Evolutionary conservation across 1,140 invertebrate genomes (phyloP).

Genomic region (Drosophila tropicalis): DNA sequence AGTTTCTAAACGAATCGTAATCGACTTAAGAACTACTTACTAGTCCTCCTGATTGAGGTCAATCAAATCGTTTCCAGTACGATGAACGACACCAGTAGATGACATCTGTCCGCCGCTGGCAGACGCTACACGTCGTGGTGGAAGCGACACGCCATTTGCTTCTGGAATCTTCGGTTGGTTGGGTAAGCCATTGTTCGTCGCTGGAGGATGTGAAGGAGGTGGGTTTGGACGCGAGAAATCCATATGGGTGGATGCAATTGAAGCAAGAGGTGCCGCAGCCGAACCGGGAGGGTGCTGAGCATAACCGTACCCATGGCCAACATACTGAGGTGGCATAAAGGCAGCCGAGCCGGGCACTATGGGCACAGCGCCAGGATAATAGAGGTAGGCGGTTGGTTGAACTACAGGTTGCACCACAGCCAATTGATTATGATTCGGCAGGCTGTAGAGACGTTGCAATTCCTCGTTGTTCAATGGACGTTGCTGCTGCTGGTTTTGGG

Average conservation of each 20-base stretch:
- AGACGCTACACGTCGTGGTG: conserved; percentile 26
- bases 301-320: conserved; percentile 53
- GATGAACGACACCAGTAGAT: conserved; percentile 16
- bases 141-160: conserved; percentile 30
- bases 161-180: conserved; percentile 12
- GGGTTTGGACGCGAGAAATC: conserved; percentile 51
- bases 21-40: conserved; percentile 41
- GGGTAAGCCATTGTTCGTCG: conserved; percentile 10
- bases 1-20: too few relatives aligned
- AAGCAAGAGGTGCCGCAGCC: background rate
- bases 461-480: conserved; percentile 71
- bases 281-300: background rate
- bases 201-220: conserved; percentile 19
- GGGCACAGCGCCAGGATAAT: conserved; percentile 55
- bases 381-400: conserved; percentile 50
- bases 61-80: conserved; percentile 83
- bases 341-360: conserved; percentile 70
- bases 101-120: conserved; percentile 21
- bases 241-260: conserved; percentile 49
- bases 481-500: conserved; percentile 54
- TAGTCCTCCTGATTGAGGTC: conserved; percentile 82
- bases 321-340: conserved; percentile 75
- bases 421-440: conserved; percentile 61
- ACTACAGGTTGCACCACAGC: conserved; percentile 57
- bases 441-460: conserved; percentile 74